phyloP scores from a whole-genome alignment of 2,113 vertebrate species.

The Paralichthys olivaceus region DNA sequence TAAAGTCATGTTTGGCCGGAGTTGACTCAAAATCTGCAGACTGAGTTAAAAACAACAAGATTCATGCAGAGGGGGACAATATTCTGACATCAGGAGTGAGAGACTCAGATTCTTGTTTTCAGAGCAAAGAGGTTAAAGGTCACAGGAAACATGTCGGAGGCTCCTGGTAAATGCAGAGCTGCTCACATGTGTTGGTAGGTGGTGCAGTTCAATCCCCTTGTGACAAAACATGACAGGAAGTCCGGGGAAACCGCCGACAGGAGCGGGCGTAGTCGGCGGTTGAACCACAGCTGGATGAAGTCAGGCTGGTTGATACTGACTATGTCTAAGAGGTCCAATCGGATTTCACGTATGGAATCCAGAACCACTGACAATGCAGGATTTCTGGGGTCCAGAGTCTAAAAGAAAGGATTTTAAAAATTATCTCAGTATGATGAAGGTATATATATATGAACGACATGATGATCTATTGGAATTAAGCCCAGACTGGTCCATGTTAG shows the following conservation, averaged over 20 bases:
- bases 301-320: conserved; percentile 25
- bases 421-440: background rate
- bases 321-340: conserved; percentile 51
- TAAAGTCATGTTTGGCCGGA: conserved; percentile 43
- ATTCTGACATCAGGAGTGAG: background rate
- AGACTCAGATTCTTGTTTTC: background rate
- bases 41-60: conserved; percentile 35
- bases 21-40: conserved; percentile 53
- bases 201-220: conserved; percentile 63
- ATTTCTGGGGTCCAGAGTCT: conserved; percentile 57
- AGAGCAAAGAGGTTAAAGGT: background rate
- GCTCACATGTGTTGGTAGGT: conserved; percentile 75
- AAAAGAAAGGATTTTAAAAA: background rate
- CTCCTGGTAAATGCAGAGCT: background rate
- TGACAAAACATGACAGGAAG: conserved; percentile 74
- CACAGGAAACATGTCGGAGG: background rate
- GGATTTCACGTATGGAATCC: conserved; percentile 72
- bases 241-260: conserved; percentile 54
- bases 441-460: no score
- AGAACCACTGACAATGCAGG: conserved; percentile 55
- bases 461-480: no score
- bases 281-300: conserved; percentile 75
- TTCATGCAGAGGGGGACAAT: background rate
- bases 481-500: no score
- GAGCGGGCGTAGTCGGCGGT: conserved; percentile 67